Evolutionary conservation across 2,113 vertebrate species (phyloP).

Genomic region (Ictalurus furcatus): DNA sequence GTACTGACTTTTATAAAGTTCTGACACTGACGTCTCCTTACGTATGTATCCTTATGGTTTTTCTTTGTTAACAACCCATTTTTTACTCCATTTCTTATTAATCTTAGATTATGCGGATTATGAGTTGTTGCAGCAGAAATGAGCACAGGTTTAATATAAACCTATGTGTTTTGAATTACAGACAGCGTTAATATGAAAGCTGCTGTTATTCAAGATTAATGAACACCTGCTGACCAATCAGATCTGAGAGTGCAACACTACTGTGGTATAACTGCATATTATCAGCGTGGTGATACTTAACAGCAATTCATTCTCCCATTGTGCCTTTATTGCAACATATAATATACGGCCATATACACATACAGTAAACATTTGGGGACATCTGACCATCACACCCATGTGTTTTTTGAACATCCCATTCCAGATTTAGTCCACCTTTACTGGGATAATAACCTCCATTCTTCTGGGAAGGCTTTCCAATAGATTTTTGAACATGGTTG

Average conservation of each 20-base stretch:
- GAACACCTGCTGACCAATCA: not conserved
- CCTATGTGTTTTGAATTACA: not conserved
- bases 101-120: not conserved
- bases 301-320: not conserved
- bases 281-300: not conserved
- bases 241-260: not conserved
- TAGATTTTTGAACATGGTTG: too few species aligned
- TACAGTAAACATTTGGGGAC: too few species aligned
- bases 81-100: not conserved
- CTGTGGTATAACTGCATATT: not conserved
- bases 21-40: too few species aligned
- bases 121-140: not conserved
- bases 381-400: too few species aligned
- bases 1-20: too few species aligned
- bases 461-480: too few species aligned
- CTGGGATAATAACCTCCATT: too few species aligned
- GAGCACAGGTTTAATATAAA: not conserved
- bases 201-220: not conserved
- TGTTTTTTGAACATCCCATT: too few species aligned
- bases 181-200: not conserved
- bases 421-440: too few species aligned
- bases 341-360: not conserved
- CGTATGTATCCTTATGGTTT: not conserved
- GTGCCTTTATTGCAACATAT: not conserved
- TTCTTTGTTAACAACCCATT: not conserved